Percentiles rank a stretch among this genome's conserved stretches.
Conservation (phyloP, 2,888 invertebrate genomes). For the Pyrrhia umbra region DNA sequence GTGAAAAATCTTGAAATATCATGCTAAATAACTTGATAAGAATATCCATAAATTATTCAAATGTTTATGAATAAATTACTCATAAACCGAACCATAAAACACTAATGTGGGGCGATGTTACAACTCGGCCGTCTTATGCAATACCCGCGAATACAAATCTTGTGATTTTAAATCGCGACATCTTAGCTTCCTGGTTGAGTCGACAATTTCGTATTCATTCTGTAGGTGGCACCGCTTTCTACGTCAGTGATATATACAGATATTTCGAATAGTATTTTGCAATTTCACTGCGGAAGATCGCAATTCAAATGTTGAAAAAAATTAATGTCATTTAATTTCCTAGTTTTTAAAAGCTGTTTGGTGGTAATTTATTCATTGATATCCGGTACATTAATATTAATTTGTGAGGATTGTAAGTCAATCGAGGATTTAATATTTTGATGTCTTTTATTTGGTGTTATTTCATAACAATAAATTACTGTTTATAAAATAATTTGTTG, state of each 20-base stretch:
- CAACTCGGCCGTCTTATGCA: slow-evolving; percentile 63
- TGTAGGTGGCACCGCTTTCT: slow-evolving; percentile 71
- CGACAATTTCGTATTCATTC: slow-evolving; percentile 74
- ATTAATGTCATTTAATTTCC: slow-evolving; percentile 11
- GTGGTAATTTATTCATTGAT: slow-evolving; percentile 5
- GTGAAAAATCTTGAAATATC: too few species aligned
- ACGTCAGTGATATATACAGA: slow-evolving; percentile 61
- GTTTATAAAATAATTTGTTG: too few species aligned
- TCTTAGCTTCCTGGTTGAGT: slow-evolving; percentile 69
- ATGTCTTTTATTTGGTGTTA: neutral
- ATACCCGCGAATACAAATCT: slow-evolving; percentile 66
- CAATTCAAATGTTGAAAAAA: slow-evolving; percentile 5
- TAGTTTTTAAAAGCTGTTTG: slow-evolving; percentile 30
- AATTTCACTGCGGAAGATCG: slow-evolving; percentile 59
- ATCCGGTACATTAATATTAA: neutral
- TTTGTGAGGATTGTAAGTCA: neutral
- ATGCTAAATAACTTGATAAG: neutral
- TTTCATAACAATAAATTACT: too few species aligned
- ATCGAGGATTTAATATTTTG: neutral
- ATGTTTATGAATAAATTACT: slow-evolving; percentile 27
- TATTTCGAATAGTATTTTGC: slow-evolving; percentile 64
- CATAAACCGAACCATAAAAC: slow-evolving; percentile 26
- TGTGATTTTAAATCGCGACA: slow-evolving; percentile 66
- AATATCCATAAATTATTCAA: neutral
- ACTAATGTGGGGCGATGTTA: slow-evolving; percentile 46